Conservation (phyloP, 2,797 vertebrate genomes). For the Sparus aurata region DNA sequence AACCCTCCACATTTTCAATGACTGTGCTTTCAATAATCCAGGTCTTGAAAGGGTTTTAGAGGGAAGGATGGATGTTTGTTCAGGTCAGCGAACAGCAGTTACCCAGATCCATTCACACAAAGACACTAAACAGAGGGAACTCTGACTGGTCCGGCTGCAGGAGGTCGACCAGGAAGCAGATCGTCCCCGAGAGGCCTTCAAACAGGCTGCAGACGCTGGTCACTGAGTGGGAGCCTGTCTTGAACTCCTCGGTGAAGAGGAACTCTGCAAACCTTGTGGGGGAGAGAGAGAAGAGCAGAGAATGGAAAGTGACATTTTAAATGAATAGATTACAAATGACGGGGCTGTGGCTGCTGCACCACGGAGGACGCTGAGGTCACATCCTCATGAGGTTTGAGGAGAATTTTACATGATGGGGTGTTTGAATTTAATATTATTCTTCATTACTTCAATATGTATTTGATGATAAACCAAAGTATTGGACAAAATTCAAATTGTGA, state of each 20-base stretch:
- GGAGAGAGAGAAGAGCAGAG: background rate
- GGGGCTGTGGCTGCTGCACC: background rate
- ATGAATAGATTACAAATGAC: background rate
- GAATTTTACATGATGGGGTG: background rate
- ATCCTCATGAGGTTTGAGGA: too few relatives aligned
- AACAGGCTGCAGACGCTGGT: constrained; percentile 91
- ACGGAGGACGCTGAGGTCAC: background rate
- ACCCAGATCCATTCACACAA: constrained; percentile 82
- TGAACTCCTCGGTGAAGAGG: constrained; percentile 93
- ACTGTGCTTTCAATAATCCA: background rate
- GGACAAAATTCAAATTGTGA: too few relatives aligned
- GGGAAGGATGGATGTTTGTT: constrained; percentile 35
- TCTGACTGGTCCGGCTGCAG: constrained; percentile 91
- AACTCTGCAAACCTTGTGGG: constrained; percentile 92
- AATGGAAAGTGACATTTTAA: background rate
- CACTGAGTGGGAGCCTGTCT: constrained; percentile 86
- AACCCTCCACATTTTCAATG: constrained; percentile 15
- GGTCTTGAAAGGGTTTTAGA: constrained; percentile 15
- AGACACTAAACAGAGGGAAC: constrained; percentile 92
- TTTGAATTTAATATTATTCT: background rate
- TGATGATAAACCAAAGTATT: too few relatives aligned
- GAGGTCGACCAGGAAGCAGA: constrained; percentile 93
- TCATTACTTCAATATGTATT: too few relatives aligned
- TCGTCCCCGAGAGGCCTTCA: constrained; percentile 91
- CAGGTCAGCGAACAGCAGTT: constrained; percentile 11